Evolutionary conservation across 2,888 invertebrate species (phyloP).

Genomic region (Zhuqinia jingwanae): DNA sequence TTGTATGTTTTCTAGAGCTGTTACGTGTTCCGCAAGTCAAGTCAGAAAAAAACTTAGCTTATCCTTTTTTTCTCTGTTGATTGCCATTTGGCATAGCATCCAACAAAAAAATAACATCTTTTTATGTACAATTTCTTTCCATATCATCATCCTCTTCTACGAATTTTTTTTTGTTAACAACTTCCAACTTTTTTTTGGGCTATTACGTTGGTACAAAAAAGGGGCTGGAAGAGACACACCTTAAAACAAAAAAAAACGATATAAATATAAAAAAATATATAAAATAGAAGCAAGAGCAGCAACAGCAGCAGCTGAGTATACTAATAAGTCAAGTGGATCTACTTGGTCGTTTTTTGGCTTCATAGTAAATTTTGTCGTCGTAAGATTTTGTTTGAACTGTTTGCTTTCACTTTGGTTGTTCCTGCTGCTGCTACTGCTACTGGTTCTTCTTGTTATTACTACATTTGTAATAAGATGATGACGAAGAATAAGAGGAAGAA

Average conservation of each 20-base stretch:
- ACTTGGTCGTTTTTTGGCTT: no score
- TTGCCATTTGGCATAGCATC: conserved; percentile 33
- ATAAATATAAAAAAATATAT: neutral
- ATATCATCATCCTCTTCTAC: neutral
- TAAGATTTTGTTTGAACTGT: neutral
- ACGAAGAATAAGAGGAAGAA: neutral
- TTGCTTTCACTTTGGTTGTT: neutral
- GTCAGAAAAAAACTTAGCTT: neutral
- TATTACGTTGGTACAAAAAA: neutral
- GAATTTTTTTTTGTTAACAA: neutral
- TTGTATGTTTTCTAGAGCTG: neutral
- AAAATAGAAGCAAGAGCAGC: neutral
- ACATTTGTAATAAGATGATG: conserved; percentile 4
- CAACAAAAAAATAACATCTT: conserved; percentile 20
- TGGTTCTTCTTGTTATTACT: neutral
- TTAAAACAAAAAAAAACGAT: neutral
- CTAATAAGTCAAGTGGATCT: conserved; percentile 4
- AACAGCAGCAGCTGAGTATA: neutral
- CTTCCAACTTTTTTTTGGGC: neutral
- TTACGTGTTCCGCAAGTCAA: neutral
- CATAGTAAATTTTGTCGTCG: neutral
- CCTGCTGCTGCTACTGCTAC: no score
- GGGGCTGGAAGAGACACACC: conserved; percentile 27
- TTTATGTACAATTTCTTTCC: neutral
- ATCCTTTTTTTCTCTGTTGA: neutral